These are phyloP conservation scores for Gephyroberyx darwinii DNA, from an alignment of 2,797 vertebrate species.

Conservation along the genomic window DNA sequence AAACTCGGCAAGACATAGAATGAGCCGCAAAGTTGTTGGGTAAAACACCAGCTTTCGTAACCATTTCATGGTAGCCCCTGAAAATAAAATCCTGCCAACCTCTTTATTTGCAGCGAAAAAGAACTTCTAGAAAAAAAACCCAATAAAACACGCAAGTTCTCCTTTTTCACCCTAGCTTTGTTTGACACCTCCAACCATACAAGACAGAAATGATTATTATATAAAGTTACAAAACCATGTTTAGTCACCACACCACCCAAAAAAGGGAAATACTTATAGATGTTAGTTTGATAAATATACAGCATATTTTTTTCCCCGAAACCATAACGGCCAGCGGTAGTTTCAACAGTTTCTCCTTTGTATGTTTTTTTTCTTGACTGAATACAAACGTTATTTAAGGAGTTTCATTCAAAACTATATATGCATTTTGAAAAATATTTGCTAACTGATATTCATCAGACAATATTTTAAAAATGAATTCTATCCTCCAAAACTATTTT, in stretches of 20 bases:
- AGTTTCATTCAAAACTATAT: too few relatives aligned
- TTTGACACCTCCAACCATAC: slow-evolving; percentile 43
- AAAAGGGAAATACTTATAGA: slow-evolving; percentile 43
- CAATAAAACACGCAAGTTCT: slow-evolving; percentile 39
- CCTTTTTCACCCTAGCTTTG: slow-evolving; percentile 42
- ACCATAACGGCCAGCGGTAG: neutral
- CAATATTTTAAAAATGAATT: slow-evolving; percentile 12
- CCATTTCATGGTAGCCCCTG: neutral
- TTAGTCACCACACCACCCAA: slow-evolving; percentile 13
- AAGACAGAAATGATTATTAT: slow-evolving; percentile 30
- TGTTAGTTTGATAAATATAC: slow-evolving; percentile 19
- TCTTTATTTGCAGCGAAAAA: slow-evolving; percentile 15
- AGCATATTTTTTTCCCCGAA: neutral
- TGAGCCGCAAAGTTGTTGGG: neutral
- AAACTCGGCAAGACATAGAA: neutral
- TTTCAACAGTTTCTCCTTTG: slow-evolving; percentile 22
- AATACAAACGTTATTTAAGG: neutral
- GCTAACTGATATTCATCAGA: neutral
- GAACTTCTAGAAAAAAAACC: neutral
- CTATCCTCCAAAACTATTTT: slow-evolving; percentile 23
- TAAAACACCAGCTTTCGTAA: neutral
- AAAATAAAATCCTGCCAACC: slow-evolving; percentile 6
- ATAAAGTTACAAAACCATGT: slow-evolving; percentile 31
- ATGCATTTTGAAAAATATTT: too few relatives aligned
- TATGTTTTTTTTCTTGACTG: neutral